Evolutionary conservation across 2,888 invertebrate species (phyloP).

Genomic region (Cetonia aurata): DNA sequence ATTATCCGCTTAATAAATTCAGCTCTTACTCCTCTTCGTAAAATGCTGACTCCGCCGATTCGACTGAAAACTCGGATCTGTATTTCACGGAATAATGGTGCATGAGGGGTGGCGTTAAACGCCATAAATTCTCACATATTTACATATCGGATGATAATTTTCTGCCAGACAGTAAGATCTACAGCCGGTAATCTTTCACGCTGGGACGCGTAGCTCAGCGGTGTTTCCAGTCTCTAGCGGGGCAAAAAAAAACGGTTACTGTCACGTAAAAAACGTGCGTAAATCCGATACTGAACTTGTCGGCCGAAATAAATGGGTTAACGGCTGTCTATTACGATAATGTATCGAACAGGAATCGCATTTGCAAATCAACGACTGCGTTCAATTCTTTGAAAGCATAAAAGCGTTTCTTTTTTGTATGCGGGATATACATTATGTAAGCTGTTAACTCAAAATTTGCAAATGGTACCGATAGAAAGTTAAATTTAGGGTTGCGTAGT

Average conservation of each 20-base stretch:
- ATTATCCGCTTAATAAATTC: slow-evolving; percentile 1
- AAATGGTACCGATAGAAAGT: too few relatives aligned
- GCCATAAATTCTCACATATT: slow-evolving; percentile 8
- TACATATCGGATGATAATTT: slow-evolving; percentile 15
- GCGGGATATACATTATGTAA: too few relatives aligned
- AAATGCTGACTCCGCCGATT: neutral
- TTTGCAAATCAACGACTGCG: too few relatives aligned
- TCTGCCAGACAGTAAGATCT: slow-evolving; percentile 8
- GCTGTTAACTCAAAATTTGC: too few relatives aligned
- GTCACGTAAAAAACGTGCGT: neutral
- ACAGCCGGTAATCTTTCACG: slow-evolving; percentile 15
- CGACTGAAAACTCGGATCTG: neutral
- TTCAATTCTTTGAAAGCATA: too few relatives aligned
- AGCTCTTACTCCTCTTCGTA: neutral
- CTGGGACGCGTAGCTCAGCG: neutral
- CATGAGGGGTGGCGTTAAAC: neutral
- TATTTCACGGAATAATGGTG: slow-evolving; percentile 8
- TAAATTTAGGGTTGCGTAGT: too few relatives aligned
- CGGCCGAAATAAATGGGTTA: neutral
- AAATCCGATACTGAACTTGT: slow-evolving; percentile 5
- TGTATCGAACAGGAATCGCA: too few relatives aligned
- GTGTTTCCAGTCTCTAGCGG: neutral
- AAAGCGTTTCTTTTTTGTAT: too few relatives aligned
- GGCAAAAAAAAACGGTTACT: neutral
- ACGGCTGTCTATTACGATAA: too few relatives aligned